phyloP scores from a whole-genome alignment of 2,888 invertebrate species.

The Beris morrisii region DNA sequence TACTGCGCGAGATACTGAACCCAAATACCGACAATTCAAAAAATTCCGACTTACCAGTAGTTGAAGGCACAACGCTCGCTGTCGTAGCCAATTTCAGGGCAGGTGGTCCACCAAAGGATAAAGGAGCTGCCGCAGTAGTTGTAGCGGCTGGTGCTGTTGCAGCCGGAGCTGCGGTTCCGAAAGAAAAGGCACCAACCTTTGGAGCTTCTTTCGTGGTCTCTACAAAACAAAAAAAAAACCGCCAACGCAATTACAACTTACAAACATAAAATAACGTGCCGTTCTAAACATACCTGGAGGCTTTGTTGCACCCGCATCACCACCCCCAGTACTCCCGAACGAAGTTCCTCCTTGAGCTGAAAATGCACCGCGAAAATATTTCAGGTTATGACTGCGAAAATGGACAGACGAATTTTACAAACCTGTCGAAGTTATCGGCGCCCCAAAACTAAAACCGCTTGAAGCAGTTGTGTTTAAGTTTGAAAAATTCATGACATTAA shows the following conservation, averaged over 20 bases:
- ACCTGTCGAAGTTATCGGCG: constrained; percentile 27
- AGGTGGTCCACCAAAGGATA: constrained; percentile 13
- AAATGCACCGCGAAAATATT: no score
- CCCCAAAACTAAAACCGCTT: constrained; percentile 30
- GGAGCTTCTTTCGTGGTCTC: constrained; percentile 38
- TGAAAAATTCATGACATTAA: constrained; percentile 19
- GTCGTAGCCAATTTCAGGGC: constrained; percentile 38
- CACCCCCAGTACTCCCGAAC: constrained; percentile 45
- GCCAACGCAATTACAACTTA: constrained; percentile 15
- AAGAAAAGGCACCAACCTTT: constrained; percentile 36
- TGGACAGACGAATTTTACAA: neutral
- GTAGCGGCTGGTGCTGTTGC: constrained; percentile 32
- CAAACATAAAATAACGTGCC: neutral
- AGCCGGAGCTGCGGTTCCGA: constrained; percentile 37
- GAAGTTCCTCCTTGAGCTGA: constrained; percentile 29
- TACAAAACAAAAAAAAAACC: constrained; percentile 4
- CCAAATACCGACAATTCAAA: neutral
- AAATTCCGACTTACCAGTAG: constrained; percentile 27
- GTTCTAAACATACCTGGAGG: constrained; percentile 23
- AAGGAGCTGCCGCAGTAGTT: constrained; percentile 19
- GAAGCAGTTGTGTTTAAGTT: constrained; percentile 17
- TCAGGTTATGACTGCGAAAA: no score
- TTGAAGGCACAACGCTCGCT: constrained; percentile 15
- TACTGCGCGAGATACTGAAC: no score
- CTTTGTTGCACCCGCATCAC: constrained; percentile 45